phyloP scores from a whole-genome alignment of 2,797 vertebrate species.

The Delichon dasypus region DNA sequence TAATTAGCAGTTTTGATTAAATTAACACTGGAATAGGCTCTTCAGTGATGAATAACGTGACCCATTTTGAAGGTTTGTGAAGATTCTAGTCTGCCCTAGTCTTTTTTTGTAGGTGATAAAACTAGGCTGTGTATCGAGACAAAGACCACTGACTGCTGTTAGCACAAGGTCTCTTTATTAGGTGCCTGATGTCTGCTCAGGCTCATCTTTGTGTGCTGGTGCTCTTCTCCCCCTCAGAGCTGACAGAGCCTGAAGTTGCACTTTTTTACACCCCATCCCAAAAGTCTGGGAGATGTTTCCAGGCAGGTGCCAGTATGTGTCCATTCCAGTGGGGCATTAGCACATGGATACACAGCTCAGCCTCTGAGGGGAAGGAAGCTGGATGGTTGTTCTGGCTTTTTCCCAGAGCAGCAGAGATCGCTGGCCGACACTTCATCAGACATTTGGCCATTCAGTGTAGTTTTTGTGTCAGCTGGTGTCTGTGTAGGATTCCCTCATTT shows the following conservation, averaged over 20 bases:
- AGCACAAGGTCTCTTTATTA: background rate
- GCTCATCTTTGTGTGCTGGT: background rate
- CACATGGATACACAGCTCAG: background rate
- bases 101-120: constrained; percentile 58
- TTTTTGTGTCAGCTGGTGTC: background rate
- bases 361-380: background rate
- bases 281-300: background rate
- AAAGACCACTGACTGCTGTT: background rate
- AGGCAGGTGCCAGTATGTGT: background rate
- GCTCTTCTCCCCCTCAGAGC: background rate
- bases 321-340: background rate
- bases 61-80: constrained; percentile 70
- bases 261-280: background rate
- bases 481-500: background rate
- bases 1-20: constrained; percentile 76
- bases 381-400: too few relatives aligned
- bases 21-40: constrained; percentile 56
- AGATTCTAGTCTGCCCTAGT: constrained; percentile 37
- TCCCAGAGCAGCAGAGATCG: background rate
- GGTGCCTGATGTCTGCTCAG: background rate
- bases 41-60: constrained; percentile 67
- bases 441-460: background rate
- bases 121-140: constrained; percentile 47
- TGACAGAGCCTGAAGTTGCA: background rate
- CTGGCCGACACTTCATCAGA: rapidly evolving